phyloP scores from a whole-genome alignment of 2,113 vertebrate genomes.

The Ariopsis seemanni region DNA sequence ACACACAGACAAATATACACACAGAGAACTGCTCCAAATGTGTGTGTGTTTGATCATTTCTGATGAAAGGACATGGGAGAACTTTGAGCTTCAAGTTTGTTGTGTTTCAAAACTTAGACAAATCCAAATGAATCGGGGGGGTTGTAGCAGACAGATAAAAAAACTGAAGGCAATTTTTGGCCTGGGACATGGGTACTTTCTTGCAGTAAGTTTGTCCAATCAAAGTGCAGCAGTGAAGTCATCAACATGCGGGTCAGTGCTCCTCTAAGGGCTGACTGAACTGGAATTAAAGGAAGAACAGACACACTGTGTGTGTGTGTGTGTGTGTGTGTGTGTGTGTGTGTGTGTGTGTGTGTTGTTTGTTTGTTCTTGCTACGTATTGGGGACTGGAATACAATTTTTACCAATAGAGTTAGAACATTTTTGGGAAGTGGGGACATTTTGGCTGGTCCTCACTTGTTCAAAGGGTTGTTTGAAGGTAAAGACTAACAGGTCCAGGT shows the following conservation, averaged over 20 bases:
- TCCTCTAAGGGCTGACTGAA: constrained; percentile 50
- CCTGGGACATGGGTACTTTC: constrained; percentile 32
- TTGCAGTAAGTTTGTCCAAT: constrained; percentile 44
- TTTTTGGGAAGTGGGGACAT: no score
- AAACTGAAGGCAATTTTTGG: constrained; percentile 37
- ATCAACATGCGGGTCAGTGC: constrained; percentile 47
- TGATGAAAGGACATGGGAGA: constrained; percentile 28
- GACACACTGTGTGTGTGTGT: constrained; percentile 15
- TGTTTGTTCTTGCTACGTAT: neutral
- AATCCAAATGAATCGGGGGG: neutral
- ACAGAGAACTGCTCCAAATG: neutral
- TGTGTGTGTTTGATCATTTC: constrained; percentile 43
- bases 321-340: constrained; percentile 2
- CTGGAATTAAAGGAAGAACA: constrained; percentile 52
- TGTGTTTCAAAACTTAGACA: neutral
- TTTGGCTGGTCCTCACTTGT: no score
- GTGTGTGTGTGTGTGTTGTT: neutral
- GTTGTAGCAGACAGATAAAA: neutral
- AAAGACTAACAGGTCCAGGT: no score
- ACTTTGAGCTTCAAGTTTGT: neutral
- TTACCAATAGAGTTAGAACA: no score
- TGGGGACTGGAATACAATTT: no score
- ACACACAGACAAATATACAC: constrained; percentile 23
- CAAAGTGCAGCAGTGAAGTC: constrained; percentile 34
- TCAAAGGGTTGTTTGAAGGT: no score